Conservation (phyloP, 2,888 invertebrate genomes). For the Zygogramma bicolorata region DNA sequence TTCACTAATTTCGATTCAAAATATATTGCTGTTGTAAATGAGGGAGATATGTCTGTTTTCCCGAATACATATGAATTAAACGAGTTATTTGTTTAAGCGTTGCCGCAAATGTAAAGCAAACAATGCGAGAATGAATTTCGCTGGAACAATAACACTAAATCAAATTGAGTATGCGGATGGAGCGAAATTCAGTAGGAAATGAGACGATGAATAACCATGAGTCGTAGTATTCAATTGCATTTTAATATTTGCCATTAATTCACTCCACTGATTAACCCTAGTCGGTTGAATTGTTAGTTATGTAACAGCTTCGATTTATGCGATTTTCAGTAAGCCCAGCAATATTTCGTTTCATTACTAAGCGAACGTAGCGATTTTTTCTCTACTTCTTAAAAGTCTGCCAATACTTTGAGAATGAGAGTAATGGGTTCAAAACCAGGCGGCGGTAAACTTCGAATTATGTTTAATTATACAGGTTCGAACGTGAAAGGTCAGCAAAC, state of each 20-base stretch:
- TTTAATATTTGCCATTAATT: constrained; percentile 29
- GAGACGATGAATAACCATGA: constrained; percentile 42
- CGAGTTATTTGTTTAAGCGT: constrained; percentile 41
- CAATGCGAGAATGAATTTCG: constrained; percentile 44
- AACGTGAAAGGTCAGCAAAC: too few species aligned
- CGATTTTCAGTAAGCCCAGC: too few species aligned
- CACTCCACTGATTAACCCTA: not conserved
- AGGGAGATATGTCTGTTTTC: not conserved
- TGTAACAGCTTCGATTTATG: too few species aligned
- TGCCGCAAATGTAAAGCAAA: constrained; percentile 45
- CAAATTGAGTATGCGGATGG: constrained; percentile 43
- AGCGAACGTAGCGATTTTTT: too few species aligned
- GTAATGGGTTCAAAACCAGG: too few species aligned
- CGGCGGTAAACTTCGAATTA: too few species aligned
- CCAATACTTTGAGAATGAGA: too few species aligned
- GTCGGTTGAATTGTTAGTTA: not conserved
- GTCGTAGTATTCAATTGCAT: constrained; percentile 32
- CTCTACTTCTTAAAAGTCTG: too few species aligned
- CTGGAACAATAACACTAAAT: constrained; percentile 45
- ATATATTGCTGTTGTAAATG: not conserved
- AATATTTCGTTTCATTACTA: too few species aligned
- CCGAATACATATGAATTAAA: constrained; percentile 7
- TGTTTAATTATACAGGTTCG: too few species aligned
- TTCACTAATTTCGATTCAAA: not conserved
- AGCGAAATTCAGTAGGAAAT: constrained; percentile 38